A percentile compares a stretch with the other conserved stretches of the same genome.
Evolutionary conservation across 2,888 invertebrate genomes (phyloP).

Genomic region (Cremastobaeus sp.): DNA sequence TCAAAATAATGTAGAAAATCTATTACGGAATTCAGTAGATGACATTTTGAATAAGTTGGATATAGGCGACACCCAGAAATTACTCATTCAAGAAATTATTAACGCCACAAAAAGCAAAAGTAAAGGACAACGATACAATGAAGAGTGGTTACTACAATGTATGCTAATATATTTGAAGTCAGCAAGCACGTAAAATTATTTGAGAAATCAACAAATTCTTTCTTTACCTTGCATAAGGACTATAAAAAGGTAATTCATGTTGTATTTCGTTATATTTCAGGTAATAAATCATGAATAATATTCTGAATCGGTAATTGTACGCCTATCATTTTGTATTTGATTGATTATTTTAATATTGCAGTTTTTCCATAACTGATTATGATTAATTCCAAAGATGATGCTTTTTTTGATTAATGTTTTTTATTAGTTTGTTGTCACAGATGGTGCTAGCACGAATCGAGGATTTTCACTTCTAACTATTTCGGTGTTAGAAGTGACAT

Average conservation of each 20-base stretch:
- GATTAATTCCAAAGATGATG: constrained; percentile 5
- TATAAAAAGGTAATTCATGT: background rate
- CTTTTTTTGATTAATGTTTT: constrained; percentile 3
- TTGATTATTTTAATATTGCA: background rate
- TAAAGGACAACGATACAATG: background rate
- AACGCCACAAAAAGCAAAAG: background rate
- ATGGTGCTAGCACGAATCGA: constrained; percentile 11
- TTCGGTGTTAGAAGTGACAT: background rate
- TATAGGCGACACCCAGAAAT: background rate
- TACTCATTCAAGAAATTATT: constrained; percentile 1
- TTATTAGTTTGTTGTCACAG: constrained; percentile 10
- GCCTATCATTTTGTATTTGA: no score
- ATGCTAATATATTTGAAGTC: constrained; percentile 19
- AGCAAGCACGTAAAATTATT: constrained; percentile 4
- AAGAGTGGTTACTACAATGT: constrained; percentile 1
- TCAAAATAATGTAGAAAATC: background rate
- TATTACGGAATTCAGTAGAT: background rate
- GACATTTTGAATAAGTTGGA: background rate
- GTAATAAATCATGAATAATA: no score
- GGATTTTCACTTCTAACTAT: background rate
- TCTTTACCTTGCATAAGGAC: background rate
- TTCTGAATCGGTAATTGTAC: no score
- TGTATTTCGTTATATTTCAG: background rate
- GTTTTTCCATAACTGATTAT: constrained; percentile 1
- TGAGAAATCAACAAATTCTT: constrained; percentile 4